Evolutionary conservation across 2,888 invertebrate genomes (phyloP).

Genomic region (Cephus rjabovi): DNA sequence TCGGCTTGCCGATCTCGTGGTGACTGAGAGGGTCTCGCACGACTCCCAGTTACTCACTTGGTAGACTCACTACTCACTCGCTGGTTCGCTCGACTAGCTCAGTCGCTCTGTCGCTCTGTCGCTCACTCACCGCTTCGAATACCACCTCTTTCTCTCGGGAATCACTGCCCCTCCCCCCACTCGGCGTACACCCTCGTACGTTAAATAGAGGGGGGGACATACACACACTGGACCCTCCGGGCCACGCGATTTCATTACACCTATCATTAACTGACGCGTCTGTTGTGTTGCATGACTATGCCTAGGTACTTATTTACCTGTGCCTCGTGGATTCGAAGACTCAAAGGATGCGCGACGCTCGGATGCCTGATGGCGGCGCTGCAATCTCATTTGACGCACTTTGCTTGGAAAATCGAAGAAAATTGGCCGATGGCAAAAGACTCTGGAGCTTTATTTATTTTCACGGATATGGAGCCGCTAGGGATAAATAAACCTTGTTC

Average conservation of each 20-base stretch:
- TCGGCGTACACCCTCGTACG: conserved; percentile 44
- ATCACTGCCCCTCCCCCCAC: conserved; percentile 29
- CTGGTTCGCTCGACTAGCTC: conserved; percentile 1
- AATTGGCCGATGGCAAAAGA: background rate
- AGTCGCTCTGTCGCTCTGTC: conserved; percentile 35
- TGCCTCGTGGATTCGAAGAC: background rate
- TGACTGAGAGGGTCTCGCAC: conserved; percentile 62
- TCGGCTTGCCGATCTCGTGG: conserved; percentile 66
- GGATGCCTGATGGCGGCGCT: background rate
- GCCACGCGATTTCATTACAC: conserved; percentile 57
- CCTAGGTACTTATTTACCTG: background rate
- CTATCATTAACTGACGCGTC: conserved; percentile 16
- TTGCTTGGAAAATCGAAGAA: background rate
- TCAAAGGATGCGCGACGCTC: background rate
- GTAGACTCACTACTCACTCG: conserved; percentile 51
- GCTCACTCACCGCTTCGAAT: conserved; percentile 30
- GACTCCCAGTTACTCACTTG: conserved; percentile 62
- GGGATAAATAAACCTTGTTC: background rate
- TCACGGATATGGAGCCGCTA: background rate
- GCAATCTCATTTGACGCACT: background rate
- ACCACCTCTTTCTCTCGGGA: conserved; percentile 41
- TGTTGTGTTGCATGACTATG: background rate
- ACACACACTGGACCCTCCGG: conserved; percentile 41
- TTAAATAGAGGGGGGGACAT: conserved; percentile 19
- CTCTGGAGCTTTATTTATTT: background rate